These are phyloP conservation scores for Poecilia gillii DNA, from an alignment of 2,797 vertebrate species.

Conservation along the genomic window DNA sequence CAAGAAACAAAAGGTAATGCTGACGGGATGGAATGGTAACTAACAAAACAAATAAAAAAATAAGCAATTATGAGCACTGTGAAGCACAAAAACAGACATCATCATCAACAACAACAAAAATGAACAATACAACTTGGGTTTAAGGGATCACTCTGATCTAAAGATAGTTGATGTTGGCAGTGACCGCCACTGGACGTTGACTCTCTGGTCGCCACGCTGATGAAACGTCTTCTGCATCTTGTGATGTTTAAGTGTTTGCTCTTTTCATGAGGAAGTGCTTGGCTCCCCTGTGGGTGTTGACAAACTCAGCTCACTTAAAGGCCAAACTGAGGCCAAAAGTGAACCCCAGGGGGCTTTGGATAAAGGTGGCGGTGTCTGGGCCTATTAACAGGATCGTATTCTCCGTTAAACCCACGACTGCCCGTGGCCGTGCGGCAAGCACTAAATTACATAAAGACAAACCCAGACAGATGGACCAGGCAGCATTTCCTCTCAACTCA, in stretches of 20 bases:
- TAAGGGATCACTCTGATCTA: background rate
- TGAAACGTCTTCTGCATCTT: constrained; percentile 18
- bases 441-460: constrained; percentile 43
- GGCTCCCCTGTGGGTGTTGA: background rate
- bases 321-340: constrained; percentile 30
- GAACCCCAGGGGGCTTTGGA: constrained; percentile 26
- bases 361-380: constrained; percentile 19
- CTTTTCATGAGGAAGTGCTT: constrained; percentile 16
- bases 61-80: background rate
- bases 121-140: background rate
- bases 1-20: background rate
- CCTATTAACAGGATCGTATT: constrained; percentile 68
- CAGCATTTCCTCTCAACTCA: constrained; percentile 41
- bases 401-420: constrained; percentile 59
- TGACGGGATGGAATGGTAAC: background rate
- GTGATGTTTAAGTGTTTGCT: constrained; percentile 10
- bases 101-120: background rate
- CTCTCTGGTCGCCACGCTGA: background rate
- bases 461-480: constrained; percentile 61
- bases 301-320: constrained; percentile 8
- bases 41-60: background rate
- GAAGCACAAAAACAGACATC: background rate
- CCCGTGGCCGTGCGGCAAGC: constrained; percentile 49
- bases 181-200: background rate
- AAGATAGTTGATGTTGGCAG: background rate